A percentile compares a stretch with the other conserved stretches of the same genome.
These are phyloP conservation scores for Microctenopoma steveboyesi DNA, from an alignment of 2,797 vertebrate genomes.

Conservation along the genomic window DNA sequence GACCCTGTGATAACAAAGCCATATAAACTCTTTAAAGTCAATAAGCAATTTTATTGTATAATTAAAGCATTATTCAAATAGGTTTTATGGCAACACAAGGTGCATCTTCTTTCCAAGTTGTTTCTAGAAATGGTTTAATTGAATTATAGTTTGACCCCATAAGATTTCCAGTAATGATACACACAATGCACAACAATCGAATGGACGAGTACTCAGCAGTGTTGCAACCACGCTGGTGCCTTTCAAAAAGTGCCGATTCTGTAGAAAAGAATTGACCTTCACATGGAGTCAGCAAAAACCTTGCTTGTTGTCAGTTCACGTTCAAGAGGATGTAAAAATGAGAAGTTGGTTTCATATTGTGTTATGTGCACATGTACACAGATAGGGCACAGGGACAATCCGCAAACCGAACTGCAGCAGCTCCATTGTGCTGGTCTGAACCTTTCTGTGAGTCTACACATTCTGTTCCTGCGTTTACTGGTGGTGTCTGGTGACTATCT, in stretches of 20 bases:
- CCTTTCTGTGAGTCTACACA: slow-evolving; percentile 43
- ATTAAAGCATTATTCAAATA: not conserved
- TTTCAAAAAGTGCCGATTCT: not conserved
- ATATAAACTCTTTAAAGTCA: too few relatives aligned
- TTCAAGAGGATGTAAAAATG: not conserved
- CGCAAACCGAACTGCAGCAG: slow-evolving; percentile 19
- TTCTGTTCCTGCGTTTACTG: slow-evolving; percentile 58
- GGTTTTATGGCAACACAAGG: too few relatives aligned
- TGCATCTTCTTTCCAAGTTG: too few relatives aligned
- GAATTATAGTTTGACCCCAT: too few relatives aligned
- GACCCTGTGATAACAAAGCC: not conserved
- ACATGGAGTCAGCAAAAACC: slow-evolving; percentile 7
- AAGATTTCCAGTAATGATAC: too few relatives aligned
- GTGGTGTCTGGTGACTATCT: slow-evolving; percentile 35
- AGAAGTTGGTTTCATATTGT: not conserved
- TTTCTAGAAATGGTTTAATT: too few relatives aligned
- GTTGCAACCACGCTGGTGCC: not conserved
- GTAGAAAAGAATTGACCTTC: slow-evolving; percentile 8
- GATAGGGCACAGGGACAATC: slow-evolving; percentile 15
- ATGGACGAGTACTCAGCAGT: too few relatives aligned
- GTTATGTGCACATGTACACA: not conserved
- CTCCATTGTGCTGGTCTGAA: slow-evolving; percentile 29
- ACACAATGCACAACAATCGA: too few relatives aligned
- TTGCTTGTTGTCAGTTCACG: slow-evolving; percentile 4
- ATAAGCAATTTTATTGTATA: too few relatives aligned